phyloP scores from a whole-genome alignment of 1,140 invertebrate species.

The Bombus superbus region DNA sequence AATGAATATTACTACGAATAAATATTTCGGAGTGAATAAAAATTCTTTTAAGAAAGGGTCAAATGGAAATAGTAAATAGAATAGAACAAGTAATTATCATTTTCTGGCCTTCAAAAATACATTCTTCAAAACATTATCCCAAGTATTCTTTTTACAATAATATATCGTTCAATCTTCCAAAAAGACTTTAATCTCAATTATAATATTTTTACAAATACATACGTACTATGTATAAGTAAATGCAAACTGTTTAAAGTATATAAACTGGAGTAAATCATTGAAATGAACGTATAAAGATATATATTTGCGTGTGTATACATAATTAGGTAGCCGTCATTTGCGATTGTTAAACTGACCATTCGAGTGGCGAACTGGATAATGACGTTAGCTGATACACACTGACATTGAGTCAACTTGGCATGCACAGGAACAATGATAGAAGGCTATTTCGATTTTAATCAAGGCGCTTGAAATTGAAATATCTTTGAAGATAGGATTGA shows the following conservation, averaged over 20 bases:
- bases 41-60: not conserved
- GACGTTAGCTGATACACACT: not conserved
- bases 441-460: not conserved
- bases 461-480: slow-evolving; percentile 7
- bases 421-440: not conserved
- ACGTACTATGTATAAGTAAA: not conserved
- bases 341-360: not conserved
- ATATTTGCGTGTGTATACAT: too few species aligned
- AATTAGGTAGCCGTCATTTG: not conserved
- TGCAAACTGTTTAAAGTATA: not conserved
- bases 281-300: not conserved
- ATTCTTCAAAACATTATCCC: too few species aligned
- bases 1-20: not conserved
- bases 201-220: not conserved
- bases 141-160: not conserved
- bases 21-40: too few species aligned
- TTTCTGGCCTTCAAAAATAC: not conserved
- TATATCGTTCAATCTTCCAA: not conserved
- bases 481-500: slow-evolving; percentile 65
- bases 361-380: not conserved
- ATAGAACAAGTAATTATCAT: not conserved
- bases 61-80: not conserved
- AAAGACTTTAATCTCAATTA: not conserved
- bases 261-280: not conserved
- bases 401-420: not conserved